These are phyloP conservation scores for Rachycentron canadum DNA, from an alignment of 2,797 vertebrate genomes.

Conservation along the genomic window DNA sequence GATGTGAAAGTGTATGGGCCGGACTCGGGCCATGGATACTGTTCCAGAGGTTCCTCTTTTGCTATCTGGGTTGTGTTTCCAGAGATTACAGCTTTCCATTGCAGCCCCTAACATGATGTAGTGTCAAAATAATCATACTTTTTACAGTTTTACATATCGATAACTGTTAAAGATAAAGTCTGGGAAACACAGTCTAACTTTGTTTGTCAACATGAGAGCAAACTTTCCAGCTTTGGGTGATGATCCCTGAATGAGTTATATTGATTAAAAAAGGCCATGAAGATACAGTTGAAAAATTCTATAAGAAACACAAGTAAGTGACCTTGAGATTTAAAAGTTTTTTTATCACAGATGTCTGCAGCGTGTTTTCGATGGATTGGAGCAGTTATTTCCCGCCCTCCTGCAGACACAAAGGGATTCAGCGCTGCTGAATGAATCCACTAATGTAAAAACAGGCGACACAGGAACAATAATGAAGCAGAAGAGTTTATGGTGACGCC, in stretches of 20 bases:
- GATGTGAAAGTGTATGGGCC: too few species aligned
- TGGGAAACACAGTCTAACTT: background rate
- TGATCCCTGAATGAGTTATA: background rate
- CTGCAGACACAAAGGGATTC: background rate
- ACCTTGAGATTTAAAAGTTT: background rate
- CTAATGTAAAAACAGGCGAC: background rate
- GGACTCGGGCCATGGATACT: too few species aligned
- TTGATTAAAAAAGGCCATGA: background rate
- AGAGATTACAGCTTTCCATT: background rate
- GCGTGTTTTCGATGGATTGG: background rate
- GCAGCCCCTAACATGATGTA: background rate
- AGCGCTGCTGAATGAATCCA: background rate
- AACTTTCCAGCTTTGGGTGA: background rate
- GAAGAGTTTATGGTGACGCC: background rate
- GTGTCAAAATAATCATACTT: background rate
- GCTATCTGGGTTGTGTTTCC: background rate
- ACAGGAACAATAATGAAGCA: background rate
- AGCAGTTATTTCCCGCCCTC: constrained; percentile 1
- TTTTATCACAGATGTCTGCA: background rate
- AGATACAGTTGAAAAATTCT: background rate
- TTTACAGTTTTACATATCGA: background rate
- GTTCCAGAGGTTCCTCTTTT: too few species aligned
- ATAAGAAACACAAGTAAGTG: background rate
- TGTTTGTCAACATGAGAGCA: too few species aligned
- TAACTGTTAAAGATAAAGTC: background rate